Evolutionary conservation across 2,797 vertebrate species (phyloP).

Genomic region (Danio choprae): DNA sequence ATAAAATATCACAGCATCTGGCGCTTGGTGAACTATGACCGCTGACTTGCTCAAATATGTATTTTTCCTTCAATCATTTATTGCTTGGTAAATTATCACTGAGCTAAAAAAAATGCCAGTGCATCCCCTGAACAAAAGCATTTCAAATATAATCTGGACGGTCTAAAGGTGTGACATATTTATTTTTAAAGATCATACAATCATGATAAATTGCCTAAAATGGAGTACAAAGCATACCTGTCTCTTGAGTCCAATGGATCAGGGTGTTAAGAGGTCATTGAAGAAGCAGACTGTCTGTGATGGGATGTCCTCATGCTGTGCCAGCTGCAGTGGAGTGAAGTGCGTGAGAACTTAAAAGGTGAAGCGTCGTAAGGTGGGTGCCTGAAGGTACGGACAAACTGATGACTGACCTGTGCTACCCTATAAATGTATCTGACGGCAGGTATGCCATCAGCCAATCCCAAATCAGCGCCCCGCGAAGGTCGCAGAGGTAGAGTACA

Average conservation of each 20-base stretch:
- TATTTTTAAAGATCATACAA: constrained; percentile 8
- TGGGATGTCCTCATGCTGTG: constrained; percentile 18
- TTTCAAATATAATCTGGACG: not conserved
- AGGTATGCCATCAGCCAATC: constrained; percentile 45
- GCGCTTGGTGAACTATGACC: constrained; percentile 57
- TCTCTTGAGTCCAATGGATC: constrained; percentile 27
- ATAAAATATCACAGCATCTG: constrained; percentile 59
- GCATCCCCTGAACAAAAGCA: not conserved
- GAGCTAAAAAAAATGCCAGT: not conserved
- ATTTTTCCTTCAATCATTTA: constrained; percentile 55
- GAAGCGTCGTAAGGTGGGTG: constrained; percentile 36
- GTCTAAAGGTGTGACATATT: constrained; percentile 13
- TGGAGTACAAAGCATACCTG: constrained; percentile 30
- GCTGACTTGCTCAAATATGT: constrained; percentile 48
- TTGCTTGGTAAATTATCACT: constrained; percentile 30
- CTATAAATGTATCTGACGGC: constrained; percentile 40
- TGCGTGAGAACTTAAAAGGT: constrained; percentile 45
- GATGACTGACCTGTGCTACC: constrained; percentile 33
- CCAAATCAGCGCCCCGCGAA: not conserved
- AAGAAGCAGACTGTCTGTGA: constrained; percentile 7
- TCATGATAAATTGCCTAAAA: not conserved
- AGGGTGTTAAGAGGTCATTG: constrained; percentile 26
- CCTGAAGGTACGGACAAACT: constrained; percentile 19
- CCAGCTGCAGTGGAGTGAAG: not conserved
- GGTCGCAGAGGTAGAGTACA: constrained; percentile 20